Evolutionary conservation across 2,888 invertebrate genomes (phyloP).

Genomic region (Pollenia labialis): DNA sequence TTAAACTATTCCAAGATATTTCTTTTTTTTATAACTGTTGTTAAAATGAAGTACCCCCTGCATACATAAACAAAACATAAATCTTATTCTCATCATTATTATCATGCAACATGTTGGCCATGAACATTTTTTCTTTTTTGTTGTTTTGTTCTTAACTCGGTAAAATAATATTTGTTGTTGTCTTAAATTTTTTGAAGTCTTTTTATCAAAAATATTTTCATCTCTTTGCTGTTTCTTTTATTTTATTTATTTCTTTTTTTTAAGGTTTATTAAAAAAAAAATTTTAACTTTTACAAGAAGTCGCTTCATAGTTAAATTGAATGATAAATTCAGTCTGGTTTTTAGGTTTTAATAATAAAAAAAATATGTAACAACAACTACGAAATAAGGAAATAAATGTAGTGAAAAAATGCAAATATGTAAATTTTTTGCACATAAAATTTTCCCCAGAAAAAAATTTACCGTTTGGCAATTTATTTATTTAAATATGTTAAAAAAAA

Average conservation of each 20-base stretch:
- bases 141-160: background rate
- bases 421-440: conserved; percentile 4
- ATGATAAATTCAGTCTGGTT: conserved; percentile 60
- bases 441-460: background rate
- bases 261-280: conserved; percentile 32
- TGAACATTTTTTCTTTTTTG: conserved; percentile 20
- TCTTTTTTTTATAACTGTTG: background rate
- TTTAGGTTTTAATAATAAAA: background rate
- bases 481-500: conserved; percentile 21
- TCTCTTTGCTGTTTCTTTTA: conserved; percentile 9
- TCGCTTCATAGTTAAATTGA: conserved; percentile 45
- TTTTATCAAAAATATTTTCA: background rate
- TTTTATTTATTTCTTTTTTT: conserved; percentile 20
- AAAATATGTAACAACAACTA: background rate
- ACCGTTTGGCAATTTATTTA: conserved; percentile 42
- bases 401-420: conserved; percentile 25
- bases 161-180: conserved; percentile 19
- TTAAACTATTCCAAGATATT: no score
- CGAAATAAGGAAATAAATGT: background rate
- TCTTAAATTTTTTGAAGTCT: background rate
- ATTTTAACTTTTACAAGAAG: conserved; percentile 36
- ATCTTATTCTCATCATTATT: conserved; percentile 51
- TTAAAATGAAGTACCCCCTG: background rate
- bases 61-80: background rate
- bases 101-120: conserved; percentile 62